These are phyloP conservation scores for Calameuta filiformis DNA, from an alignment of 2,888 invertebrate species.

Conservation along the genomic window DNA sequence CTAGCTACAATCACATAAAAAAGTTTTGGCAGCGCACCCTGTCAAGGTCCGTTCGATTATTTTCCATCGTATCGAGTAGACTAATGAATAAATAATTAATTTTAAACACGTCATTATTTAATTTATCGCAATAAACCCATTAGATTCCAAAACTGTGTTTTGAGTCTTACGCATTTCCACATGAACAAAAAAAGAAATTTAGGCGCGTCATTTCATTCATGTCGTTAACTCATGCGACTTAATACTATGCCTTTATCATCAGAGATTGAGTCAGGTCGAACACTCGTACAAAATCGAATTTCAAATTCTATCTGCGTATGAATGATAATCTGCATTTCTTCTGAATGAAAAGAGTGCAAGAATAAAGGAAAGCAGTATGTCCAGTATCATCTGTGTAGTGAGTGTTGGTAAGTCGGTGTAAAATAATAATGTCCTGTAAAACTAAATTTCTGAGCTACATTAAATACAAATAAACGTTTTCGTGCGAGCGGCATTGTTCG, in stretches of 20 bases:
- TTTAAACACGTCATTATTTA: neutral
- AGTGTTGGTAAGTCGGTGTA: neutral
- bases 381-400: neutral
- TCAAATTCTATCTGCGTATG: neutral
- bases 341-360: neutral
- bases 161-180: neutral
- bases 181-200: neutral
- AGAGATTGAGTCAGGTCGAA: neutral
- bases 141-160: neutral
- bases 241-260: neutral
- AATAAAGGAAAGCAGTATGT: neutral
- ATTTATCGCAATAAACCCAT: neutral
- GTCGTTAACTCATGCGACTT: neutral
- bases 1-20: constrained; percentile 46
- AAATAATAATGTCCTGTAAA: neutral
- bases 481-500: constrained; percentile 28
- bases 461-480: constrained; percentile 5
- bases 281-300: neutral
- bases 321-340: neutral
- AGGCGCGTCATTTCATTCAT: neutral
- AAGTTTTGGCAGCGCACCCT: constrained; percentile 44
- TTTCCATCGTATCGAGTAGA: neutral
- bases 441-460: neutral
- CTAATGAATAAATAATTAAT: neutral
- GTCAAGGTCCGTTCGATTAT: constrained; percentile 20